A percentile compares a stretch with the other conserved stretches of the same genome.
These are phyloP conservation scores for Acleris holmiana DNA, from an alignment of 2,888 invertebrate genomes.

Conservation along the genomic window DNA sequence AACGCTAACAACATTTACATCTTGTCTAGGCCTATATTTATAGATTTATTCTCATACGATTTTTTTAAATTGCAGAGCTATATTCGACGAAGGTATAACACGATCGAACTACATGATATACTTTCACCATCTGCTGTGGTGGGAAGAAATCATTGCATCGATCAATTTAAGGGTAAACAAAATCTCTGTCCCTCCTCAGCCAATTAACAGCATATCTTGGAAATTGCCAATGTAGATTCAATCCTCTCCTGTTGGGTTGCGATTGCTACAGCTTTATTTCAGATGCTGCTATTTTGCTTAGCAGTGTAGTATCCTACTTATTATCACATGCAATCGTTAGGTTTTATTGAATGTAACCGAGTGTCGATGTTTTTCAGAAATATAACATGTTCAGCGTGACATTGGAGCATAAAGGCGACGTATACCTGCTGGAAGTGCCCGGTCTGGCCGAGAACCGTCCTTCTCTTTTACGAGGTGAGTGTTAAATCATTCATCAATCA, in stretches of 20 bases:
- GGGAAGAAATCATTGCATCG: conserved; percentile 84
- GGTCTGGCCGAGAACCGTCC: conserved; percentile 88
- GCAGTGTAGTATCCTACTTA: too few species aligned
- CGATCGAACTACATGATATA: conserved; percentile 74
- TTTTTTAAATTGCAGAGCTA: conserved; percentile 50
- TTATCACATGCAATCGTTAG: too few species aligned
- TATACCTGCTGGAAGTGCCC: conserved; percentile 82
- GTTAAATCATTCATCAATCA: not conserved
- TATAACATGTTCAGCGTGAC: conserved; percentile 64
- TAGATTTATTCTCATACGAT: too few species aligned
- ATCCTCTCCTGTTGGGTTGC: too few species aligned
- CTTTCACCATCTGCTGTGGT: conserved; percentile 84
- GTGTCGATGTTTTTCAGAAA: conserved; percentile 53
- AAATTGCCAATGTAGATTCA: too few species aligned
- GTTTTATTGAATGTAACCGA: not conserved
- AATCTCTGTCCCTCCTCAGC: too few species aligned
- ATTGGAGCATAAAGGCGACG: conserved; percentile 51
- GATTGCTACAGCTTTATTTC: too few species aligned
- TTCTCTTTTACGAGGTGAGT: conserved; percentile 81
- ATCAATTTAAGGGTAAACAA: conserved; percentile 62
- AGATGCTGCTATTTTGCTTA: too few species aligned
- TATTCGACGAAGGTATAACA: conserved; percentile 66
- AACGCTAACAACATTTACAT: too few species aligned
- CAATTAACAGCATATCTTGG: too few species aligned
- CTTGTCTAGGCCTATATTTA: too few species aligned